phyloP scores from a whole-genome alignment of 2,113 vertebrate genomes.

The Calypte anna region DNA sequence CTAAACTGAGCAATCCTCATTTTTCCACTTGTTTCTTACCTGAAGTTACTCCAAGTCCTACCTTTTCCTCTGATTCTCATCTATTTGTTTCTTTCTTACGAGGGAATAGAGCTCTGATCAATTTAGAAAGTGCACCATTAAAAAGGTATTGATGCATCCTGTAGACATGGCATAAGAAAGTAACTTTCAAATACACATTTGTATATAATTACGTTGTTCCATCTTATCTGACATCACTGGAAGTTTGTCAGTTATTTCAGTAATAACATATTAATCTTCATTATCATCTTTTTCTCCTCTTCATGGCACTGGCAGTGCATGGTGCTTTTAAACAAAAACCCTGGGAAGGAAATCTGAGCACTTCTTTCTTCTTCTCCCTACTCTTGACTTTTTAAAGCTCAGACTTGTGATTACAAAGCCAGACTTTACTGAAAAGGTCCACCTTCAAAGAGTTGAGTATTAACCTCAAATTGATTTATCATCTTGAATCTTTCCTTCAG shows the following conservation, averaged over 20 bases:
- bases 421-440: background rate
- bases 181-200: background rate
- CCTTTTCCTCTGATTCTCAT: background rate
- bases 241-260: background rate
- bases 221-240: background rate
- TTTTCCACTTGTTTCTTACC: background rate
- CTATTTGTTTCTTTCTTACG: background rate
- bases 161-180: background rate
- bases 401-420: conserved; percentile 18
- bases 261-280: background rate
- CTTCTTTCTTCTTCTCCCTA: conserved; percentile 1
- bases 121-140: background rate
- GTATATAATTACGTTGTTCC: background rate
- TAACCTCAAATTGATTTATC: conserved; percentile 43
- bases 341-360: background rate
- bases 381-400: background rate
- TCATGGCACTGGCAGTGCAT: background rate
- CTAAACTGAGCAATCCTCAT: background rate
- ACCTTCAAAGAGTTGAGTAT: conserved; percentile 19
- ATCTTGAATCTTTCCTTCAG: background rate
- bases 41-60: background rate
- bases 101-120: background rate
- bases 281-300: background rate
- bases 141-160: background rate
- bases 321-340: background rate